phyloP scores from a whole-genome alignment of 2,888 invertebrate genomes.

The Ormyrus nitidulus region DNA sequence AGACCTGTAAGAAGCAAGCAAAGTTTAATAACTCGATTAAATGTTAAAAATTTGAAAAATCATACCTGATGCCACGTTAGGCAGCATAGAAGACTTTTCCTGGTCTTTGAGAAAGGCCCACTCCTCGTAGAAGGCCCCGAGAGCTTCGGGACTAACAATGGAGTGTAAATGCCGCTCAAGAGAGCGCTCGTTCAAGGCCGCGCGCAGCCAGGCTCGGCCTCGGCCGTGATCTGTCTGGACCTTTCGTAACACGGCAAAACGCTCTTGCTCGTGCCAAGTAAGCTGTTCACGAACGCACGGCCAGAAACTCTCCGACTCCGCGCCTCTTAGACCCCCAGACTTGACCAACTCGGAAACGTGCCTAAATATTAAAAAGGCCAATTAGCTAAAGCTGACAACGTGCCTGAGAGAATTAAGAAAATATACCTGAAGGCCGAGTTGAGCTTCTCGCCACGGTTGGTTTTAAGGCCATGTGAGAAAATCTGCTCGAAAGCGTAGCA shows the following conservation, averaged over 20 bases:
- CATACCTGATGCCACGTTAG: conserved; percentile 89
- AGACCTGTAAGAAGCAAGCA: conserved; percentile 79
- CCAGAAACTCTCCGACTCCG: conserved; percentile 78
- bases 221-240: conserved; percentile 87
- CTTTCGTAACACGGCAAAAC: conserved; percentile 84
- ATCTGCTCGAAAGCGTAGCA: conserved; percentile 70
- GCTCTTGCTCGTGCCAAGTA: conserved; percentile 91
- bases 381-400: no score
- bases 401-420: neutral
- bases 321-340: conserved; percentile 6
- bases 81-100: conserved; percentile 86
- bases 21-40: no score
- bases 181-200: conserved; percentile 93
- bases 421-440: conserved; percentile 70
- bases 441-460: conserved; percentile 68
- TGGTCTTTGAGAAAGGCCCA: conserved; percentile 90
- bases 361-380: conserved; percentile 70
- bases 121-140: conserved; percentile 83
- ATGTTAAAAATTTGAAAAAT: neutral
- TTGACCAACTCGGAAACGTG: conserved; percentile 85
- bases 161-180: conserved; percentile 81
- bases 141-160: conserved; percentile 64
- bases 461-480: conserved; percentile 69
- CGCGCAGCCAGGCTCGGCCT: conserved; percentile 92
- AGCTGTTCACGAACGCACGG: conserved; percentile 87